Base-by-base conservation (phyloP, 2,797 vertebrate species). In the Pelobates cultripes region DNA sequence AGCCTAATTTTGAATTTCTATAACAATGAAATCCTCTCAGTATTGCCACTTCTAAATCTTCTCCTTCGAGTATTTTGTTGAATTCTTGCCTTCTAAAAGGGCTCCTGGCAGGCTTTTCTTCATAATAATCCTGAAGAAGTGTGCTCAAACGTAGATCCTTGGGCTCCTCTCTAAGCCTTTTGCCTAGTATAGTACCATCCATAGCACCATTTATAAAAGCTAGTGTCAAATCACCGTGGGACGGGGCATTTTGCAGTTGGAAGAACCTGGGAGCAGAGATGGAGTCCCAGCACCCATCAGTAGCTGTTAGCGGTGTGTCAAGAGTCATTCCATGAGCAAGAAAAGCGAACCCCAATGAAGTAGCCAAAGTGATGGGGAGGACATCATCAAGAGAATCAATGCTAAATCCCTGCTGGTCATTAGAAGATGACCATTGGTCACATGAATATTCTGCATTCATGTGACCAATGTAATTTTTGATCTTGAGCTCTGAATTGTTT, bases 151-250 rank as follows among this genome's bases (percentile, higher is more conserved):
- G 87, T 41, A 0, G 55, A 42, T 85, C 72, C 5, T 73, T 77
- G 66, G 0, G 28, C 15, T 85, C 87, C 3, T 78, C 42, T 5
- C 83, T 86, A 61, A 97, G 55, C 4, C 80, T 85, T 1, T 76
- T 73, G 6, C 95, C 95, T 73, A 98, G 86, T 74, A 97, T 85
- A 7, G 84, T 63, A 63, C 96, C 96, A 1, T 98, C 97, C 93
- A 97, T 94, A 3, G 94, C 96, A 3, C 96, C 96, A 2, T 94
- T 94, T 79, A 97, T 90, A 4, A 95, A 67, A 10, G 96, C 94
- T 0, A 93, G 88, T 0, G 96, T 95, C 72, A 95, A 76, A 0
- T 82, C 73, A 2, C 92, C 92, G 0, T 88, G 78, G 17, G 93
- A 88, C n/a, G 90, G 78, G 4, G 87, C 14, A 0, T 88, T 80